Conservation (phyloP, 2,888 invertebrate genomes). For the Smittia aterrima region DNA sequence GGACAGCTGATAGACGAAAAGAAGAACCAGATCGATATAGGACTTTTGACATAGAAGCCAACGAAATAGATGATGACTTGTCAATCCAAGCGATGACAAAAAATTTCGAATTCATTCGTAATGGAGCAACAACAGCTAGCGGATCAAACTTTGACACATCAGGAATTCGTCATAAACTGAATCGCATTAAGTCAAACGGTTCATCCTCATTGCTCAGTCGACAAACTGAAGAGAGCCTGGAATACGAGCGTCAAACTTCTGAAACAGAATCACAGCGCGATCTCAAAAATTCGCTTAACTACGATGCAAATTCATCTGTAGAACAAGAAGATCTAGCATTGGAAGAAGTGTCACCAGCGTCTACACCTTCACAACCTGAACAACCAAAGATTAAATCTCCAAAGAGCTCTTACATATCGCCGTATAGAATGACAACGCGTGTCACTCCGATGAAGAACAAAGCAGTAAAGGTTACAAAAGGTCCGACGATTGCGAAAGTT, state of each 20-base stretch:
- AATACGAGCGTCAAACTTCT: slow-evolving; percentile 61
- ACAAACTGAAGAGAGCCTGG: slow-evolving; percentile 54
- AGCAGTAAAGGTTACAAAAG: slow-evolving; percentile 44
- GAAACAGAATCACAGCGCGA: slow-evolving; percentile 57
- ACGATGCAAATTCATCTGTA: slow-evolving; percentile 47
- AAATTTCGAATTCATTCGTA: slow-evolving; percentile 17
- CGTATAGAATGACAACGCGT: slow-evolving; percentile 55
- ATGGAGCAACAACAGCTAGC: slow-evolving; percentile 4
- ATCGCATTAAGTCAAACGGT: slow-evolving; percentile 44
- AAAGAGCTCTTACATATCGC: slow-evolving; percentile 64
- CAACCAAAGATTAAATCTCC: slow-evolving; percentile 48
- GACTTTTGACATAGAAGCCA: slow-evolving; percentile 62
- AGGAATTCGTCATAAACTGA: slow-evolving; percentile 47
- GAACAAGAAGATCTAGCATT: background rate
- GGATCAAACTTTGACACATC: slow-evolving; percentile 46
- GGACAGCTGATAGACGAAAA: slow-evolving; percentile 31
- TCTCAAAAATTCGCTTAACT: slow-evolving; percentile 47
- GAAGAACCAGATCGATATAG: slow-evolving; percentile 72
- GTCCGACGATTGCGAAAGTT: slow-evolving; percentile 33
- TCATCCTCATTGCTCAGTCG: slow-evolving; percentile 51
- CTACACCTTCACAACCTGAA: slow-evolving; percentile 43
- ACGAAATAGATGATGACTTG: slow-evolving; percentile 45
- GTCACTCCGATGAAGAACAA: slow-evolving; percentile 46
- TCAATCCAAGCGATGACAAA: slow-evolving; percentile 50
- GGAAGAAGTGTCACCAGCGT: background rate